These are phyloP conservation scores for Lasioglossum vierecki DNA, from an alignment of 2,888 invertebrate species.

Conservation along the genomic window DNA sequence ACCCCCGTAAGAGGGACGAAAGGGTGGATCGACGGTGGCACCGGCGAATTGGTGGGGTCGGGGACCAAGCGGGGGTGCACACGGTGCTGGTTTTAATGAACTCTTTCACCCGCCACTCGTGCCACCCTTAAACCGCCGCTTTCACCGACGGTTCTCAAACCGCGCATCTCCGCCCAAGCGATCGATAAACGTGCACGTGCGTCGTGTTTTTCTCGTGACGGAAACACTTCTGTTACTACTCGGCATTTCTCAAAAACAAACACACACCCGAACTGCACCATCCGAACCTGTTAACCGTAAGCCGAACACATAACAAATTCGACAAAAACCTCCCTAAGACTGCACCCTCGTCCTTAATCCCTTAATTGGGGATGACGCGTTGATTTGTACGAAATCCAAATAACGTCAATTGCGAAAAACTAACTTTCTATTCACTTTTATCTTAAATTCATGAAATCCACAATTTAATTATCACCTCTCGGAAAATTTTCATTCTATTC, in stretches of 20 bases:
- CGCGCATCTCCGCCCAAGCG: conserved; percentile 37
- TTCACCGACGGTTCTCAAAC: conserved; percentile 76
- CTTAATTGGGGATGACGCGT: neutral
- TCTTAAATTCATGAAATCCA: too few species aligned
- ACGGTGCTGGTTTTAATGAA: conserved; percentile 82
- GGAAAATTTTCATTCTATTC: too few species aligned
- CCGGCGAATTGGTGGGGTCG: conserved; percentile 65
- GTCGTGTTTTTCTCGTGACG: conserved; percentile 27
- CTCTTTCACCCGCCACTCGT: conserved; percentile 81
- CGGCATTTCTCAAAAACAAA: neutral
- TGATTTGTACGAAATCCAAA: neutral
- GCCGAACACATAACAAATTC: neutral
- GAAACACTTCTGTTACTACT: neutral
- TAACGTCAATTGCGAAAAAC: too few species aligned
- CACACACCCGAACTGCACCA: neutral
- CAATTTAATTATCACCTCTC: too few species aligned
- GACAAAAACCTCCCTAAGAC: neutral
- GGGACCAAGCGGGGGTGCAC: conserved; percentile 72
- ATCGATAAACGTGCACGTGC: conserved; percentile 59
- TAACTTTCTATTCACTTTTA: too few species aligned
- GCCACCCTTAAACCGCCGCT: conserved; percentile 80
- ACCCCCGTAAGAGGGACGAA: conserved; percentile 44
- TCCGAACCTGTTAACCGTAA: neutral
- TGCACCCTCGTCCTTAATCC: neutral
- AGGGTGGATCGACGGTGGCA: conserved; percentile 53